Evolutionary conservation across 2,888 invertebrate genomes (phyloP).

Genomic region (Cantharis lateralis): DNA sequence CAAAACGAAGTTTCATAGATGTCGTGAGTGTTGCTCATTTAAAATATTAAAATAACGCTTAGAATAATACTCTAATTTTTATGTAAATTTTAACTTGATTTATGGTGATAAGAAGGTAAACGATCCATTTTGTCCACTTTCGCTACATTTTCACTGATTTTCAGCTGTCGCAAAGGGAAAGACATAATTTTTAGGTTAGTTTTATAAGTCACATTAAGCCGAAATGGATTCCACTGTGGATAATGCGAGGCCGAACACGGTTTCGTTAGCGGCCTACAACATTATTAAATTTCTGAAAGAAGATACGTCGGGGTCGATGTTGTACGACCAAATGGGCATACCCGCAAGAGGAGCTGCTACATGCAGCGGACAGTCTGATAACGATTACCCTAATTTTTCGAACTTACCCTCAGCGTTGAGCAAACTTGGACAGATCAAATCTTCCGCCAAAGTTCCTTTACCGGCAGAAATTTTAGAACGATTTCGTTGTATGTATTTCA

Average conservation of each 20-base stretch:
- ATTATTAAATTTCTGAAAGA: slow-evolving; percentile 74
- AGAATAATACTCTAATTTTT: not conserved
- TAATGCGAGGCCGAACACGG: slow-evolving; percentile 56
- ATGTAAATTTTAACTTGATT: not conserved
- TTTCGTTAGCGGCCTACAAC: slow-evolving; percentile 77
- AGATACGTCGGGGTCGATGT: slow-evolving; percentile 73
- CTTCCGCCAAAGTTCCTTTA: slow-evolving; percentile 82
- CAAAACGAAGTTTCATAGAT: not conserved
- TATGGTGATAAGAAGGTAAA: not conserved
- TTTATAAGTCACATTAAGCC: not conserved
- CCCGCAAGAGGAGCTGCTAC: slow-evolving; percentile 71
- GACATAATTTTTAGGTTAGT: slow-evolving; percentile 5
- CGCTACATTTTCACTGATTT: not conserved
- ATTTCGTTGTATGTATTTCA: slow-evolving; percentile 86
- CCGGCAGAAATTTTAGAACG: slow-evolving; percentile 95
- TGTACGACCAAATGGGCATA: slow-evolving; percentile 71
- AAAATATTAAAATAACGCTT: not conserved
- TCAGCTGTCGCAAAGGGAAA: not conserved
- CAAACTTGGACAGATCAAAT: slow-evolving; percentile 77
- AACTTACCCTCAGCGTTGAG: slow-evolving; percentile 68
- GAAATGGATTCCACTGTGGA: slow-evolving; percentile 37
- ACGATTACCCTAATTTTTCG: slow-evolving; percentile 85
- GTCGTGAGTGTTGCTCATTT: not conserved
- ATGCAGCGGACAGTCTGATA: slow-evolving; percentile 87
- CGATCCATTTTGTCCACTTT: not conserved